Evolutionary conservation across 2,113 vertebrate genomes (phyloP).

Genomic region (Prunella fulvescens): DNA sequence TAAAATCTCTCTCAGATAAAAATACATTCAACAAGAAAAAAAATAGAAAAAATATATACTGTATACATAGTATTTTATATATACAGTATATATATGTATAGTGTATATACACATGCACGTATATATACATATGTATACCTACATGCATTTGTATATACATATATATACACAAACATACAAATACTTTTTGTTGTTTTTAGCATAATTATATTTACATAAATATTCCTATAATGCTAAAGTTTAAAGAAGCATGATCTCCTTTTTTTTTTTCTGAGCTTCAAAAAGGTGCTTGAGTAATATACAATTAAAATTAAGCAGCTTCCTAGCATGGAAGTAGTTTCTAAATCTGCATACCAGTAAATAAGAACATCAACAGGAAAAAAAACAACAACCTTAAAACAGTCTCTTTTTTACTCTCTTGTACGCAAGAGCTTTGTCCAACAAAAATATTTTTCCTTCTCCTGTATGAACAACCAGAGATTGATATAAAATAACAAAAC

Average conservation of each 20-base stretch:
- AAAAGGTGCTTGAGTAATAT: constrained; percentile 91
- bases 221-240: constrained; percentile 88
- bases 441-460: constrained; percentile 70
- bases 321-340: constrained; percentile 80
- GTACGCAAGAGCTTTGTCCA: constrained; percentile 77
- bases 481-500: constrained; percentile 68
- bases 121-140: constrained; percentile 73
- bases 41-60: constrained; percentile 81
- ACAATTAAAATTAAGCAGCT: constrained; percentile 84
- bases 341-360: constrained; percentile 83
- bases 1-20: constrained; percentile 86
- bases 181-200: constrained; percentile 82
- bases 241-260: constrained; percentile 82
- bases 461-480: constrained; percentile 74
- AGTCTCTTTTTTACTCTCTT: constrained; percentile 72
- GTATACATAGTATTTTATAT: constrained; percentile 75
- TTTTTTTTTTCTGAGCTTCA: constrained; percentile 78
- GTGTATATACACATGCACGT: constrained; percentile 64
- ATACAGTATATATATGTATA: constrained; percentile 74
- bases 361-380: constrained; percentile 75
- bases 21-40: constrained; percentile 91
- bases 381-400: constrained; percentile 68
- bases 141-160: constrained; percentile 78
- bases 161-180: constrained; percentile 82
- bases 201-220: constrained; percentile 91